Evolutionary conservation across 2,797 vertebrate genomes (phyloP).

Genomic region (Scomberomorus guttatus): DNA sequence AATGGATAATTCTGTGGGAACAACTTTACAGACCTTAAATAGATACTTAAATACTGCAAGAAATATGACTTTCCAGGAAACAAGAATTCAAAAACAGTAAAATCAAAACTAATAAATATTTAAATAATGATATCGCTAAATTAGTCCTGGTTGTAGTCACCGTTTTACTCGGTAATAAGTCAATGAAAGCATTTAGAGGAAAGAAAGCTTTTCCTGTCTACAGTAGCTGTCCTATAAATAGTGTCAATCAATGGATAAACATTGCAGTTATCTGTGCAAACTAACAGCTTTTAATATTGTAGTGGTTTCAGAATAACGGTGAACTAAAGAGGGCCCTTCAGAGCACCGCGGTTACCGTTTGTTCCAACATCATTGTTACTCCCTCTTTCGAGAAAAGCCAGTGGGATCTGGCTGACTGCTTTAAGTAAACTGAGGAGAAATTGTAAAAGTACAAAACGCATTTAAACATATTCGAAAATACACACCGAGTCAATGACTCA

Average conservation of each 20-base stretch:
- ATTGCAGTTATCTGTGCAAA: slow-evolving; percentile 35
- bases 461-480: slow-evolving; percentile 22
- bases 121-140: slow-evolving; percentile 74
- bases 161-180: slow-evolving; percentile 22
- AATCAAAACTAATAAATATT: slow-evolving; percentile 81
- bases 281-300: slow-evolving; percentile 38
- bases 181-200: slow-evolving; percentile 29
- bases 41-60: slow-evolving; percentile 69
- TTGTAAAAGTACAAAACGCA: slow-evolving; percentile 35
- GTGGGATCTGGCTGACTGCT: slow-evolving; percentile 15
- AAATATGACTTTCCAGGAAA: slow-evolving; percentile 31
- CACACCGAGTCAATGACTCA: slow-evolving; percentile 10
- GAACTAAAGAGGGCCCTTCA: slow-evolving; percentile 19
- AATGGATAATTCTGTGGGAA: slow-evolving; percentile 18
- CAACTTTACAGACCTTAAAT: slow-evolving; percentile 54
- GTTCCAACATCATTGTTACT: slow-evolving; percentile 17
- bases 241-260: slow-evolving; percentile 15
- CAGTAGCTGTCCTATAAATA: slow-evolving; percentile 57
- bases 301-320: slow-evolving; percentile 72
- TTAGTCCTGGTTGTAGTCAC: slow-evolving; percentile 33
- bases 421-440: slow-evolving; percentile 52
- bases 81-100: slow-evolving; percentile 47
- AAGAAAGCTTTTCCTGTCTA: slow-evolving; percentile 19
- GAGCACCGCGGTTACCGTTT: slow-evolving; percentile 12
- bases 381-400: slow-evolving; percentile 12